Base-by-base conservation (phyloP, 2,888 invertebrate species). In the Sminthurinus aureus region DNA sequence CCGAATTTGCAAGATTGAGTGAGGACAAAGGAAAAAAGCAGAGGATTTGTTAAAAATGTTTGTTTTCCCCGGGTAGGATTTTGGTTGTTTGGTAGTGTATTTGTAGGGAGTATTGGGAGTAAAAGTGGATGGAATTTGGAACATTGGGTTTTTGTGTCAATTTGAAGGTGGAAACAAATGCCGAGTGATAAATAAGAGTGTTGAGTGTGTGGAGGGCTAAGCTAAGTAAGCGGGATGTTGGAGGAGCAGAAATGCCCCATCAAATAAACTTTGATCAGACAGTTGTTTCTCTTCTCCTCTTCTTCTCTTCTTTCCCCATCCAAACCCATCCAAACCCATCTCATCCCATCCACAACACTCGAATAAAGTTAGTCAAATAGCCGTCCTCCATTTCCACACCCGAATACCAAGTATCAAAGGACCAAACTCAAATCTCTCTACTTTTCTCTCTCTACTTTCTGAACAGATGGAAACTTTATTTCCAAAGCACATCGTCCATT, bases 121-220 rank as follows among this genome's bases (percentile, higher is more conserved):
- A 6, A 38, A 38, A 38, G 38, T 6, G 6, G 38, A 38, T 38
- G 38, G 6, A 6, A 38, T 38, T 38, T 38, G 38, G 38, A 6
- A 38, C 3, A 38, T 1, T 38, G 38, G 38, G 38, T 1, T 38
- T 38, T 38, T 38, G 38, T 75, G 83, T 83, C 77, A 75, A 58
- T 71, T 26, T 71, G 73, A 77, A 81, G 77, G 75, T 69, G 64
- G 67, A 85, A 85, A 83, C 73, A 81, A 73, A 74, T 73, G 82
- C 73, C 74, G 67, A 83, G 81, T 73, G 82, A 85, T 85, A 85
- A 85, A 85, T 83, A 82, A 58, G 12, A 58, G 52, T 73, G 80
- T 83, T 69, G 12, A 58, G 52, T 73, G 80, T 80, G 58, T 73
- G 50, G 73, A 71, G 51, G 50, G 69, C 50, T 26, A 38, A 50